Evolutionary conservation across 2,888 invertebrate genomes (phyloP), one percentile per base, ranked within the genome.

Genomic region (Chrysotoxum bicinctum): DNA sequence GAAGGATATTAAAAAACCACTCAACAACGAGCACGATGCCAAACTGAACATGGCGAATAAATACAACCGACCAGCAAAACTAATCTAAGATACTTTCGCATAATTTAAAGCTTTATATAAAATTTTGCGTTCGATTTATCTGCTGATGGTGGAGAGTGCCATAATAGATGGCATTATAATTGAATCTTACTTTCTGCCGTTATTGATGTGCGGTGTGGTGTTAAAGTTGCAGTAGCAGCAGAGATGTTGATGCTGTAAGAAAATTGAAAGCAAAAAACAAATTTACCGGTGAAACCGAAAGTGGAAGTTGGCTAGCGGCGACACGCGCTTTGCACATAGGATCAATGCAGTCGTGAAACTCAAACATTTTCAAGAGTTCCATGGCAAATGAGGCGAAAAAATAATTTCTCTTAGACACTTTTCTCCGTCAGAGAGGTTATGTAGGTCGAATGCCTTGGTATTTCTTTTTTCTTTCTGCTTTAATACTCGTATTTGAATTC

Each of bases 81-180:
- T 43, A 58, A 32, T 64, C 43, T 72, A 66, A 72, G 19, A 35
- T 7, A 58, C 6, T 66, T 66, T 69, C 23, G 3, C 19, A 12
- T 12, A 32, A 19, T 64, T 45, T 50, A 50, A 50, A 30, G 78
- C 73, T 78, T 83, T 83, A 83, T 83, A 83, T 78, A 83, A 78
- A 82, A 9, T 32, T 76, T 64, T 69, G 2, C 54, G 30, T 48
- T 23, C 35, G 66, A 68, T 32, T 52, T 19, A 73, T 62, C 62
- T 48, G 32, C 56, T 72, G 12, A 37, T 58, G 37, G 19, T 1
- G 3, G 48, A 64, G 43, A 77, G 37, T 64, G 35, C 37, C 35
- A 54, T 56, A 74, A 80, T 58, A 54, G 60, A 32, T 50, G 14
- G 14, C 16, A 32, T 58, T 58, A 43, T 73, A 26, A 83, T 83